A percentile compares a stretch with the other conserved stretches of the same genome.
These are phyloP conservation scores for Mormoops blainvillei DNA, from an alignment of 2,113 vertebrate genomes.

Conservation along the genomic window DNA sequence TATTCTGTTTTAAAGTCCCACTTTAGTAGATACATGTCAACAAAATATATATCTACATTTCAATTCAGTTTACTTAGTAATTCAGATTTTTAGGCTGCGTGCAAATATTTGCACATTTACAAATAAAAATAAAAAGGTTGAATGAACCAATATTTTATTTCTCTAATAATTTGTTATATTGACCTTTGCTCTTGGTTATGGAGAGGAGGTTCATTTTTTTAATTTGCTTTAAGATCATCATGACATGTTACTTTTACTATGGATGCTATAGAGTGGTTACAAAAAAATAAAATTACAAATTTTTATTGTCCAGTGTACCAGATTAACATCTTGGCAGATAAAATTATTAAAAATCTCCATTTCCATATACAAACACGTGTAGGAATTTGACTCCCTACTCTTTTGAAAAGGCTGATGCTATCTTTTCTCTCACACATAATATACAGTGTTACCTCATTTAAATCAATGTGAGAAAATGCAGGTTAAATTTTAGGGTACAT, in stretches of 20 bases:
- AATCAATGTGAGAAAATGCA: not conserved
- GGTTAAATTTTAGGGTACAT: not conserved
- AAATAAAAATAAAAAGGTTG: constrained; percentile 21
- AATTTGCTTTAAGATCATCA: constrained; percentile 8
- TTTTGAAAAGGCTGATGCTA: not conserved
- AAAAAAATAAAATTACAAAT: not conserved
- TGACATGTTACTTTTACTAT: not conserved
- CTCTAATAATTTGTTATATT: constrained; percentile 56
- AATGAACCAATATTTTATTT: constrained; percentile 55
- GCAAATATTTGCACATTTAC: not conserved
- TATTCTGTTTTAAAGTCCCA: constrained; percentile 50
- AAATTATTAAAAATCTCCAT: not conserved
- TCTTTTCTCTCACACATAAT: not conserved
- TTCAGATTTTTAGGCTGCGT: not conserved
- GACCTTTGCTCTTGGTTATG: constrained; percentile 36
- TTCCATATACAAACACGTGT: not conserved
- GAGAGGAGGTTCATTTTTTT: constrained; percentile 44
- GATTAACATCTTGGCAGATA: not conserved
- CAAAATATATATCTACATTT: constrained; percentile 13
- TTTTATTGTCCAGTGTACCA: not conserved
- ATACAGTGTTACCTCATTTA: not conserved
- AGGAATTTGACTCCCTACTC: not conserved
- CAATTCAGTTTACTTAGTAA: not conserved
- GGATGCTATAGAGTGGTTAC: not conserved
- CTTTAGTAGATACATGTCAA: constrained; percentile 37